A percentile compares a stretch with the other conserved stretches of the same genome.
These are phyloP conservation scores for Melospiza georgiana DNA, from an alignment of 2,113 vertebrate genomes.

Conservation along the genomic window DNA sequence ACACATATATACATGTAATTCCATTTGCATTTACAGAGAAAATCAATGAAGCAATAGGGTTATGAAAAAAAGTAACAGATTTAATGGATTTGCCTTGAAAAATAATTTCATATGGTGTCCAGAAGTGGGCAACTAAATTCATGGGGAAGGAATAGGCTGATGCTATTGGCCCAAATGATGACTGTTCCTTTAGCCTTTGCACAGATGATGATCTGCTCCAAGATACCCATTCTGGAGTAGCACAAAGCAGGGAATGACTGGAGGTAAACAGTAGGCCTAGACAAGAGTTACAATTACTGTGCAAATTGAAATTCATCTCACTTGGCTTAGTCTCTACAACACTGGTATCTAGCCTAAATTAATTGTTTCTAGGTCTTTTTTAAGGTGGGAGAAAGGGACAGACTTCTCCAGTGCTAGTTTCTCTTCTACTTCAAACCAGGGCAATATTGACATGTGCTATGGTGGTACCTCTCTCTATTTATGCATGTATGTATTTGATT, in stretches of 20 bases:
- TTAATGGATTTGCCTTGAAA: background rate
- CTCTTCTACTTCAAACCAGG: background rate
- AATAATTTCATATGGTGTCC: background rate
- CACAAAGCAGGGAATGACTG: background rate
- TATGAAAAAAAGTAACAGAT: background rate
- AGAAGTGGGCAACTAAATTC: background rate
- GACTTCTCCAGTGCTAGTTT: background rate
- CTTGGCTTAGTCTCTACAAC: background rate
- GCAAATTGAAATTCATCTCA: background rate
- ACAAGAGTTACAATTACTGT: background rate
- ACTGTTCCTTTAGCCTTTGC: background rate
- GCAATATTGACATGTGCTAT: background rate
- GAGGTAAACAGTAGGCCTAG: background rate
- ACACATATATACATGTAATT: background rate
- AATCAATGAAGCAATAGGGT: background rate
- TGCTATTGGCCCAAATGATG: background rate
- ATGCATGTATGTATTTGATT: background rate
- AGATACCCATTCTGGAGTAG: background rate
- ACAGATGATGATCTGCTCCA: accelerated
- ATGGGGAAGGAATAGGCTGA: background rate
- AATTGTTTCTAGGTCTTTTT: background rate
- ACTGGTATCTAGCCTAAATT: background rate
- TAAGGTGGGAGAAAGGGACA: background rate
- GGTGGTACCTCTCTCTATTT: background rate
- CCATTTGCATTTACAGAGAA: background rate